A percentile compares a stretch with the other conserved stretches of the same genome.
These are phyloP conservation scores for Rhabditophanes sp. DNA, from an alignment of 2,888 invertebrate species.

Conservation along the genomic window DNA sequence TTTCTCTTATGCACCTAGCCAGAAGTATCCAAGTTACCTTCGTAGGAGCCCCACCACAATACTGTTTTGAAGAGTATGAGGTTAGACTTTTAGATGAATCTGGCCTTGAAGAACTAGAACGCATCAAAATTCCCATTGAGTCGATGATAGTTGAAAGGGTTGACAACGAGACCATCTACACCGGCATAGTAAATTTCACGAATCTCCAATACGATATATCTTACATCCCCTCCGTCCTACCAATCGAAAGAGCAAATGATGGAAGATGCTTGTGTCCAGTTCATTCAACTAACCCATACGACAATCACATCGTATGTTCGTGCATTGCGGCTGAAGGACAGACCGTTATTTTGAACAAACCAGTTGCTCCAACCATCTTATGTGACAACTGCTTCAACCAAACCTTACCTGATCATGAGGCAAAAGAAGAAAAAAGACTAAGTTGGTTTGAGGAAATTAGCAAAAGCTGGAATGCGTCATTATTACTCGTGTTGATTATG, in stretches of 20 bases:
- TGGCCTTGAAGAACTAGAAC: constrained; percentile 22
- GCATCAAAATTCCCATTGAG: constrained; percentile 15
- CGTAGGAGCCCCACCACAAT: constrained; percentile 34
- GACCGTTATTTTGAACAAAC: constrained; percentile 19
- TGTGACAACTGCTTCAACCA: constrained; percentile 1
- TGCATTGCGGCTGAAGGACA: constrained; percentile 41
- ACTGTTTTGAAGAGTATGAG: constrained; percentile 41
- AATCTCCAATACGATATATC: constrained; percentile 24
- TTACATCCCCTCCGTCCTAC: constrained; percentile 39
- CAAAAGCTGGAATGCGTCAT: constrained; percentile 3
- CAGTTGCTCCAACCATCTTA: background rate
- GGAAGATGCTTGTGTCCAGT: constrained; percentile 37
- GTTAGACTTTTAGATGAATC: constrained; percentile 34
- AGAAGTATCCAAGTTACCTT: constrained; percentile 36
- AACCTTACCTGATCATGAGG: background rate
- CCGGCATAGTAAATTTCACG: constrained; percentile 39
- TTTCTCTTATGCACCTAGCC: constrained; percentile 24
- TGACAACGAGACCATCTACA: constrained; percentile 19
- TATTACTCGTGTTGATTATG: background rate
- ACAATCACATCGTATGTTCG: constrained; percentile 28
- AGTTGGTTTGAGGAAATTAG: background rate
- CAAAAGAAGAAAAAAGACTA: too few species aligned
- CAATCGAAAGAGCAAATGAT: constrained; percentile 30
- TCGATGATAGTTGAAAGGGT: constrained; percentile 25
- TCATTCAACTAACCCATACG: constrained; percentile 16